Evolutionary conservation across 2,888 invertebrate species (phyloP), one percentile per base, ranked within the genome.

Genomic region (Synanthedon tipuliformis): DNA sequence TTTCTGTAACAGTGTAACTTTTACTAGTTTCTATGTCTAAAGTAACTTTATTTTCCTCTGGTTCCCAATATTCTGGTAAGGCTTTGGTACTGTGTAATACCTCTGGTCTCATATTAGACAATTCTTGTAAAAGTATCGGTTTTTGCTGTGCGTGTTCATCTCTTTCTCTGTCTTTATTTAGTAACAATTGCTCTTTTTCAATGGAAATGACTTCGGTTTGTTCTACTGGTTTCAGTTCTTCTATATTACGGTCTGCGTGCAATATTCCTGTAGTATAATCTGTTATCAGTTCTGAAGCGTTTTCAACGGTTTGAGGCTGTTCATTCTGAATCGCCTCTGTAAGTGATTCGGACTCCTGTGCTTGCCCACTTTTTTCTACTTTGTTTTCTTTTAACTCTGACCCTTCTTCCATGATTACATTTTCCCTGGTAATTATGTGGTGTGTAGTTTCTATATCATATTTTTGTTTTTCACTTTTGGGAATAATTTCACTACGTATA

Each of bases 341-440:
- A 12, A 62, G n/a, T 10, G 59, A 52, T 40, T 65, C 67, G 11
- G 57, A 59, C 54, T 61, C 54, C 40, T 56, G 55, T 34, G 72
- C 72, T 57, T 61, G 65, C 60, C 71, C 74, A 60, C 60, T 58
- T 57, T 57, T 71, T 54, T 57, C 57, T 54, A 55, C 53, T 53
- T 58, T 56, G 53, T 63, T 58, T 48, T 72, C 59, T 54, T 62
- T 18, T 34, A 75, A 58, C 34, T 66, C 59, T 49, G 63, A 55
- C 54, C 64, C 64, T 52, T 66, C 66, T 69, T 87, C 85, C 13
- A 79, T 60, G 12, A 66, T 56, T 52, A 77, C 56, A 4, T 69
- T 79, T 70, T 85, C 83, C 52, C 62, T 68, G 11, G 74, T 82
- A 16, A 69, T 78, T 12, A 86, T 56, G 55, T 82, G 74, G 15